Evolutionary conservation across 2,797 vertebrate species (phyloP).

Genomic region (Eulemur albifrons): DNA sequence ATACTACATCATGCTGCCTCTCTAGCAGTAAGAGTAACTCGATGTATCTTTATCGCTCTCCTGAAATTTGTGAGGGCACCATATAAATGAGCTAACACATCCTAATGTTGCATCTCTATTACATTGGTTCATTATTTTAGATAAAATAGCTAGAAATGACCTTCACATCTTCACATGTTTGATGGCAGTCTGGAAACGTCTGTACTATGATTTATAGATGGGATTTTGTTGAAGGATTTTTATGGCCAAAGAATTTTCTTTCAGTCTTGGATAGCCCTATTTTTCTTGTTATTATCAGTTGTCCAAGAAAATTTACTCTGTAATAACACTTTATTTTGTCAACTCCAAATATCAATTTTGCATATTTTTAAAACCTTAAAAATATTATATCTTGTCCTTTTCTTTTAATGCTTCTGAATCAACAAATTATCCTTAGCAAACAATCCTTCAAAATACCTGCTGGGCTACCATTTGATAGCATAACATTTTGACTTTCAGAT

Average conservation of each 20-base stretch:
- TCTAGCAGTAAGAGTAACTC: neutral
- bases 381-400: neutral
- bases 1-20: neutral
- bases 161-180: neutral
- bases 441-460: neutral
- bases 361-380: neutral
- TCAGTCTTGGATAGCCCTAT: neutral
- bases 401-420: neutral
- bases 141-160: neutral
- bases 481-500: neutral
- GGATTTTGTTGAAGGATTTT: neutral
- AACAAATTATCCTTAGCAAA: neutral
- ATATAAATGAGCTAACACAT: neutral
- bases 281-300: neutral
- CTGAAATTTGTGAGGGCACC: neutral
- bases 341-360: neutral
- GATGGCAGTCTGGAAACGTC: neutral
- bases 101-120: neutral
- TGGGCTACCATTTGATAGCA: neutral
- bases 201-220: neutral
- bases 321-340: neutral
- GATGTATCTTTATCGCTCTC: neutral
- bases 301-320: neutral
- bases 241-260: constrained; percentile 16
- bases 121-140: neutral